These are phyloP conservation scores for Metallyticus violacea DNA, from an alignment of 2,888 invertebrate species.

Conservation along the genomic window DNA sequence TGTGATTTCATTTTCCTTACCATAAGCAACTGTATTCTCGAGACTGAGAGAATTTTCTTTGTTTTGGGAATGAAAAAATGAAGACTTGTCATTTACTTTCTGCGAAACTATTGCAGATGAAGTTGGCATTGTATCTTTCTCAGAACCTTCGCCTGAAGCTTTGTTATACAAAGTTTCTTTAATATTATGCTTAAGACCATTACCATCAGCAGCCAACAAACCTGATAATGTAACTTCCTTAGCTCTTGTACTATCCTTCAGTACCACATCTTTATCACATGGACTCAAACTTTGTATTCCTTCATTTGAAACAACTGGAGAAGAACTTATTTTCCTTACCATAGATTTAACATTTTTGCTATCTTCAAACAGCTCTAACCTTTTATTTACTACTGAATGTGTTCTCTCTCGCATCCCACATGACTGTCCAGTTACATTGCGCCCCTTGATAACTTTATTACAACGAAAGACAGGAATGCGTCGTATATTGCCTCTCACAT, in stretches of 20 bases:
- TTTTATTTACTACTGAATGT: constrained; percentile 16
- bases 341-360: not conserved
- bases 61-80: not conserved
- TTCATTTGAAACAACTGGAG: not conserved
- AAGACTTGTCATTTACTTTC: not conserved
- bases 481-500: constrained; percentile 27
- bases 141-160: not conserved
- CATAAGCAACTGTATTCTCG: not conserved
- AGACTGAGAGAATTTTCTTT: not conserved
- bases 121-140: not conserved
- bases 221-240: not conserved
- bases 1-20: not conserved
- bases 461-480: constrained; percentile 56
- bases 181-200: not conserved
- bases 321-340: constrained; percentile 3
- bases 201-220: not conserved
- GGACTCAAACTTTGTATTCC: not conserved
- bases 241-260: not conserved
- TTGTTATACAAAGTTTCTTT: not conserved
- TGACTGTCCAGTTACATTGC: not conserved
- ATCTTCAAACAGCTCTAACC: constrained; percentile 14
- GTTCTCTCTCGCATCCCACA: not conserved
- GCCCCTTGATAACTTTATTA: constrained; percentile 35
- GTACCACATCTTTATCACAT: not conserved
- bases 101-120: not conserved